Conservation (phyloP, 2,797 vertebrate genomes). For the Anas acuta region DNA sequence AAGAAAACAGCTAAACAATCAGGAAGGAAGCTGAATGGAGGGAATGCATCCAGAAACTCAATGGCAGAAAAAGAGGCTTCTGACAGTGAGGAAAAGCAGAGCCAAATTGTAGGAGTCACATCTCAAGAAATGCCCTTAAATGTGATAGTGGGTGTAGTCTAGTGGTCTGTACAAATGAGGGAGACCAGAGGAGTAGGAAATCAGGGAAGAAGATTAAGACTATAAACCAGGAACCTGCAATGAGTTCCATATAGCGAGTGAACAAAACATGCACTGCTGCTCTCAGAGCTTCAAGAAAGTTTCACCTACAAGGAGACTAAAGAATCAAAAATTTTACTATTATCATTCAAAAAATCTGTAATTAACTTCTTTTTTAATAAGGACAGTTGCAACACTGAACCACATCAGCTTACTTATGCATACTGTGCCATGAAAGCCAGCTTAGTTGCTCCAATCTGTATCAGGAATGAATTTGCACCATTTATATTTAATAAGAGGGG, state of each 20-base stretch:
- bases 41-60: not conserved
- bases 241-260: not conserved
- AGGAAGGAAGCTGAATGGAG: not conserved
- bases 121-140: slow-evolving; percentile 40
- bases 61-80: not conserved
- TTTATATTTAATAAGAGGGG: not conserved
- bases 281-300: not conserved
- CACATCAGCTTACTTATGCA: not conserved
- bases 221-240: slow-evolving; percentile 20
- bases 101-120: slow-evolving; percentile 19
- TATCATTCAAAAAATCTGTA: not conserved
- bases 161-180: slow-evolving; percentile 29
- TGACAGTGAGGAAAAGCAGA: slow-evolving; percentile 30
- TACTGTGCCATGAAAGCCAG: not conserved
- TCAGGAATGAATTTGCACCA: not conserved
- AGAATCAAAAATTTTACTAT: not conserved
- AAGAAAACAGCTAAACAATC: not conserved
- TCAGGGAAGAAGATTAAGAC: slow-evolving; percentile 5
- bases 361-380: not conserved
- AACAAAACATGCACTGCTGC: not conserved
- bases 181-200: slow-evolving; percentile 39
- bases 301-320: not conserved
- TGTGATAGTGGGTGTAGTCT: slow-evolving; percentile 8
- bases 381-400: not conserved
- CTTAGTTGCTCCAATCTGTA: not conserved